Conservation (phyloP, 2,113 vertebrate genomes). For the Perca flavescens region DNA sequence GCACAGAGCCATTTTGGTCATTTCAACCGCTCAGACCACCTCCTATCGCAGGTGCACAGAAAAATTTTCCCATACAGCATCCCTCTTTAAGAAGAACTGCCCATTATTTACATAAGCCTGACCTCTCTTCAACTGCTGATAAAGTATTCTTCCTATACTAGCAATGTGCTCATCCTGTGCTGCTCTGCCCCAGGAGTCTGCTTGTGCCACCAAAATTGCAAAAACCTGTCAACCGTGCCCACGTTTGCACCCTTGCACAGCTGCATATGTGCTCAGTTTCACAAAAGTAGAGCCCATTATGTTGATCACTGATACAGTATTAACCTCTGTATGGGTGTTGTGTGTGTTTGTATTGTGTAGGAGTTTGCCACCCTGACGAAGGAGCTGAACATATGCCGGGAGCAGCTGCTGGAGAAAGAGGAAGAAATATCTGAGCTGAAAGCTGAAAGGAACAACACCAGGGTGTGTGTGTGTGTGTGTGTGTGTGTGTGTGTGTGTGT, state of each 20-base stretch:
- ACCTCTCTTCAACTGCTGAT: conserved; percentile 33
- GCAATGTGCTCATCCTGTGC: not conserved
- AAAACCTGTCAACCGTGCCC: not conserved
- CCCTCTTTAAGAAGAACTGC: conserved; percentile 15
- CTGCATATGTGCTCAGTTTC: conserved; percentile 4
- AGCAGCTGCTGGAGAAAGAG: conserved; percentile 97
- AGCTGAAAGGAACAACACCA: conserved; percentile 97
- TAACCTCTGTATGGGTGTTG: conserved; percentile 51
- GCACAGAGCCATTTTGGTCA: conserved; percentile 8
- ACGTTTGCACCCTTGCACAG: not conserved
- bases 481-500: conserved; percentile 17
- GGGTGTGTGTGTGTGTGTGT: conserved; percentile 82
- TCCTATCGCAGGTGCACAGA: conserved; percentile 48
- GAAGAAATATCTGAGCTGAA: conserved; percentile 98
- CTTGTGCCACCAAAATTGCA: conserved; percentile 9
- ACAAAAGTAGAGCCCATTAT: conserved; percentile 1
- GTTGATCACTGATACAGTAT: conserved; percentile 23
- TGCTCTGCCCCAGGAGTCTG: not conserved
- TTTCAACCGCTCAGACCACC: conserved; percentile 11
- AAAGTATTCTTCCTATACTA: conserved; percentile 1
- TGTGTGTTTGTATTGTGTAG: conserved; percentile 78
- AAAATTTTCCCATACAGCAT: conserved; percentile 21
- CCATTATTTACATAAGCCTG: conserved; percentile 19
- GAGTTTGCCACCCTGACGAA: conserved; percentile 97
- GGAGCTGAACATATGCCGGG: conserved; percentile 94